A percentile compares a stretch with the other conserved stretches of the same genome.
Evolutionary conservation across 37 sponge, comb jelly and placozoan genomes (phyloP).

Genomic region (Aplysina aerophoba): DNA sequence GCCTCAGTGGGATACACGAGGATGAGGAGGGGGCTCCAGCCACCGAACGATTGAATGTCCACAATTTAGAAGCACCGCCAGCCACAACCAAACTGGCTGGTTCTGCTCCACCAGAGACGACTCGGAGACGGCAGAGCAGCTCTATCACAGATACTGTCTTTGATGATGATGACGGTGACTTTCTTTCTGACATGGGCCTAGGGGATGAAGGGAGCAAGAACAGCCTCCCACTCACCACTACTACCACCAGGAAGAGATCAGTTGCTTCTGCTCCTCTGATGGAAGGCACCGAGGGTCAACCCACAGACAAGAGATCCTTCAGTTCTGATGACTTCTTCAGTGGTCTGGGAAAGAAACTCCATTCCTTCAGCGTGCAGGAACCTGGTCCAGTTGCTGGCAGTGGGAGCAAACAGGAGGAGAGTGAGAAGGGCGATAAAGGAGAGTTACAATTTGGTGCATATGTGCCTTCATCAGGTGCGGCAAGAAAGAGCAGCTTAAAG

Average conservation of each 20-base stretch:
- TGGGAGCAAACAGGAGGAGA: conserved; percentile 16
- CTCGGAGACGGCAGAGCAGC: too few relatives aligned
- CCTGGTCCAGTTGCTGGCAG: not conserved
- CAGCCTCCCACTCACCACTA: too few relatives aligned
- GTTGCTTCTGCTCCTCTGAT: too few relatives aligned
- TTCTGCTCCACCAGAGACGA: not conserved
- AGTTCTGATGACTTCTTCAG: too few relatives aligned
- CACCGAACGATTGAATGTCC: not conserved
- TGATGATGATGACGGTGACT: conserved; percentile 22
- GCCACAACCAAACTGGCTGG: not conserved
- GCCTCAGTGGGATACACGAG: not conserved
- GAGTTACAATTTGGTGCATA: conserved; percentile 66
- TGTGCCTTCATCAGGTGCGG: conserved; percentile 39
- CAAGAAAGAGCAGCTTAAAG: conserved; percentile 13
- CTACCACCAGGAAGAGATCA: too few relatives aligned
- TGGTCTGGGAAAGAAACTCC: too few relatives aligned
- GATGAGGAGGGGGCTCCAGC: not conserved
- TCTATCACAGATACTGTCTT: too few relatives aligned
- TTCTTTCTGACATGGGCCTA: conserved; percentile 22
- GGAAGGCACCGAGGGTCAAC: too few relatives aligned
- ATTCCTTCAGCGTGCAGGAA: too few relatives aligned
- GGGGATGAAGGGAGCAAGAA: not conserved
- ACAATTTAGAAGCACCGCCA: conserved; percentile 1
- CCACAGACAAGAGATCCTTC: too few relatives aligned
- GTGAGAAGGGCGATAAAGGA: not conserved